Conservation (phyloP, 1,140 invertebrate genomes). For the Drosophila sturtevanti region DNA sequence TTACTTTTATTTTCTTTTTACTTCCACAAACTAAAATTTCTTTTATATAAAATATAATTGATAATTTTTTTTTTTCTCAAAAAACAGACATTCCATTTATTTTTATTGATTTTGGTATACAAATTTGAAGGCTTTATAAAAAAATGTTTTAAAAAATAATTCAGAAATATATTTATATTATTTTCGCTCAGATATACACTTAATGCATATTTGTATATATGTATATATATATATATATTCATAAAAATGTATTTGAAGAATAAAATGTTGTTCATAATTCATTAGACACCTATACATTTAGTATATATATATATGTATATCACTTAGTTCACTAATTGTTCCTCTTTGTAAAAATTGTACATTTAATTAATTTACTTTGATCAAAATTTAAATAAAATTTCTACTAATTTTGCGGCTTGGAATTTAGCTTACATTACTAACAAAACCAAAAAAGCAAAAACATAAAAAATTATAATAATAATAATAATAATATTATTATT, state of each 20-base stretch:
- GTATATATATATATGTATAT: slow-evolving; percentile 3
- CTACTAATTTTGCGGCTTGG: slow-evolving; percentile 16
- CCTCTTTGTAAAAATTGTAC: slow-evolving; percentile 33
- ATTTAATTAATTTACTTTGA: slow-evolving; percentile 38
- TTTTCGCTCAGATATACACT: slow-evolving; percentile 42
- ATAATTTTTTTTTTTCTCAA: slow-evolving; percentile 6
- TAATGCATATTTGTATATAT: slow-evolving; percentile 16
- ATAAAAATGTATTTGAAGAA: slow-evolving; percentile 42
- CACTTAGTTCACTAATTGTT: slow-evolving; percentile 37
- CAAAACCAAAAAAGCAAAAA: slow-evolving; percentile 18
- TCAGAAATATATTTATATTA: slow-evolving; percentile 4
- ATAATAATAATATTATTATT: slow-evolving; percentile 13
- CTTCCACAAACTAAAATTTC: no score
- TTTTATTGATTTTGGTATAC: neutral
- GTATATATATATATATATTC: slow-evolving; percentile 16
- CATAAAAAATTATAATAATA: slow-evolving; percentile 16
- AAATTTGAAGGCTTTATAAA: neutral
- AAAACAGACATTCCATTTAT: neutral
- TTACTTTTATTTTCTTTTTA: no score
- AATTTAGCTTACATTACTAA: slow-evolving; percentile 30
- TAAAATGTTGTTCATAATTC: slow-evolving; percentile 31
- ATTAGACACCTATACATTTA: neutral
- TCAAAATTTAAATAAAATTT: slow-evolving; percentile 18
- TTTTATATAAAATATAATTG: slow-evolving; percentile 35
- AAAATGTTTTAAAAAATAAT: slow-evolving; percentile 11